Base-by-base conservation (phyloP, 2,113 vertebrate species). In the Alligator mississippiensis region DNA sequence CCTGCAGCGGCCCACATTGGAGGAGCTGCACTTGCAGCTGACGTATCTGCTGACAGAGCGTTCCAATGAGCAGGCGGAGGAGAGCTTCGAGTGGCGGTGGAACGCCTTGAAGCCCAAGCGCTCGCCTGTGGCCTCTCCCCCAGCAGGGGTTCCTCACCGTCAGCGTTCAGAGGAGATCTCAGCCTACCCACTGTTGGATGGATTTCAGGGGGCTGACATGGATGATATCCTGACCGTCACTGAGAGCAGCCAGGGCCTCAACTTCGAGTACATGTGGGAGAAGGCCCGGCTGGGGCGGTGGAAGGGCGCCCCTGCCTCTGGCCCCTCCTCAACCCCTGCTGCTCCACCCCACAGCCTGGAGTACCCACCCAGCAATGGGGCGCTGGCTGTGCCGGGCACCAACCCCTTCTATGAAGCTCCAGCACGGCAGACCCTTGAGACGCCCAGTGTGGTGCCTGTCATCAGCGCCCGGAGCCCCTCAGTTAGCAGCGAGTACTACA, bases 251-350 rank as follows among this genome's bases (percentile, higher is more conserved):
- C 98, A 98, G 75, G 99, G 99, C 24, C 98, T 99, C 96, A 99
- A 99, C 96, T 99, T 99, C 88, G 99, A 99, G 93, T 99, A 99
- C 97, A 98, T 99, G 95, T 99, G 99, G 99, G 99, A 99, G 94
- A 99, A 99, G 94, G 98, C 98, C 25, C 97, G 99, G 28, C 97
- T 98, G 21, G 98, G 98, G 58, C 97, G 98, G 0, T 96, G 97
- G 82, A 95, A 97, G 83, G 95, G 93, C 1, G 98, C 98, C 54
- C 98, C 98, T 77, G 92, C 98, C 77, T 88, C 98, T 0, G 95
- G 96, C 1, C 98, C 34, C 34, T 34, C 34, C 34, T 34, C 34
- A 34, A 34, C 34, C 34, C 34, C 34, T 34, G 34, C 34, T 34
- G 34, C 34, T 34, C 34, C 34, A 34, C 34, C 34, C 34, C 34